These are phyloP conservation scores for Tanypteryx hageni DNA, from an alignment of 2,888 invertebrate genomes.

Conservation along the genomic window DNA sequence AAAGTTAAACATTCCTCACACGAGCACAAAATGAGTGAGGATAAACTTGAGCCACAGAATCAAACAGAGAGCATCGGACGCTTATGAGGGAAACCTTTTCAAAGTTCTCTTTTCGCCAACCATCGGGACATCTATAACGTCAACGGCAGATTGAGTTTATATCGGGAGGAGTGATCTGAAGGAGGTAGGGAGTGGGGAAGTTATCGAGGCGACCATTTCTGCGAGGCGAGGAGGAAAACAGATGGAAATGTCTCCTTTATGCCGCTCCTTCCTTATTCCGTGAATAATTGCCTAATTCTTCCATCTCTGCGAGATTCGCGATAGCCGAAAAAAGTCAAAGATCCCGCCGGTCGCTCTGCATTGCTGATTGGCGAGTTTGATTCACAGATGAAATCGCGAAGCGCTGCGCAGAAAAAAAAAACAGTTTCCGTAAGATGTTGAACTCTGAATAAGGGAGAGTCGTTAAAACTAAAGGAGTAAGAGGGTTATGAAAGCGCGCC, in stretches of 20 bases:
- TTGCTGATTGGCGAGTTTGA: constrained; percentile 60
- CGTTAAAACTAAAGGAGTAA: neutral
- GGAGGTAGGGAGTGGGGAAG: neutral
- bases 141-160: too few relatives aligned
- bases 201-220: constrained; percentile 16
- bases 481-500: neutral
- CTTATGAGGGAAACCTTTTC: too few relatives aligned
- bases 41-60: too few relatives aligned
- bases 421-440: constrained; percentile 9
- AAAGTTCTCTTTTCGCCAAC: too few relatives aligned
- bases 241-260: constrained; percentile 2
- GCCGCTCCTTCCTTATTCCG: neutral
- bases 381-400: constrained; percentile 44
- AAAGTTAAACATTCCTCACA: too few relatives aligned
- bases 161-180: neutral
- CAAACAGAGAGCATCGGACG: too few relatives aligned
- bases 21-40: too few relatives aligned
- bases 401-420: neutral
- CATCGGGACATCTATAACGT: too few relatives aligned
- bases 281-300: neutral
- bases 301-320: neutral
- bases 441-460: neutral
- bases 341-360: neutral
- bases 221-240: constrained; percentile 23
- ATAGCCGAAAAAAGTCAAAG: neutral